A percentile compares a stretch with the other conserved stretches of the same genome.
Conservation (phyloP, 2,888 invertebrate species). For the Siphlonurus alternatus region DNA sequence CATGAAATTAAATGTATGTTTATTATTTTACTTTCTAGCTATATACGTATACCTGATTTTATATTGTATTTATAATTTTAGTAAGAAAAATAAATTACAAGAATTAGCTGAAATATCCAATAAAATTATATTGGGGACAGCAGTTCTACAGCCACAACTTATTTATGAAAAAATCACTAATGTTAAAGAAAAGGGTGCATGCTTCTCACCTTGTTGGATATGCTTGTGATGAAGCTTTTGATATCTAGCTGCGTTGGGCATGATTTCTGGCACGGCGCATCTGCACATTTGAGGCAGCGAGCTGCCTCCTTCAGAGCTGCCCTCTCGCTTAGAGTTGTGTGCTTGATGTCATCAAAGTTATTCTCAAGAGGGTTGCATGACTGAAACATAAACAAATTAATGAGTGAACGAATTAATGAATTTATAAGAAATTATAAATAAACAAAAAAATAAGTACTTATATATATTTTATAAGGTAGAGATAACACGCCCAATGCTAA, state of each 20-base stretch:
- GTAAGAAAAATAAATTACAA: too few relatives aligned
- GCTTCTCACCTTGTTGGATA: constrained; percentile 83
- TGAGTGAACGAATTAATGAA: background rate
- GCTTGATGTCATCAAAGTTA: constrained; percentile 94
- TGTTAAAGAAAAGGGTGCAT: background rate
- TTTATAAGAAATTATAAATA: background rate
- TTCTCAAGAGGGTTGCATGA: constrained; percentile 52
- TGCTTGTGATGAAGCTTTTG: constrained; percentile 92
- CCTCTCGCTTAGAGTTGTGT: constrained; percentile 89
- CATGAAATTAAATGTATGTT: too few relatives aligned
- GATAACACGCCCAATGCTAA: too few relatives aligned
- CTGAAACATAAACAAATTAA: constrained; percentile 27
- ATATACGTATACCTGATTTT: too few relatives aligned
- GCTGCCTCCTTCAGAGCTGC: constrained; percentile 82
- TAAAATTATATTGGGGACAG: too few relatives aligned
- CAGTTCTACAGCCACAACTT: background rate
- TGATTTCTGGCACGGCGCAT: constrained; percentile 96
- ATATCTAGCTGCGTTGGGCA: constrained; percentile 97
- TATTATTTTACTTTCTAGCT: too few relatives aligned
- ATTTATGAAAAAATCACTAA: background rate
- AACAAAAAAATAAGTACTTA: background rate
- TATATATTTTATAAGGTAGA: too few relatives aligned
- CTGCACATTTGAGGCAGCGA: constrained; percentile 79
- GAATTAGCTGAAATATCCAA: too few relatives aligned
- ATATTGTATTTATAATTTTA: too few relatives aligned